These are phyloP conservation scores for Argya squamiceps DNA, from an alignment of 2,797 vertebrate genomes.

Conservation along the genomic window DNA sequence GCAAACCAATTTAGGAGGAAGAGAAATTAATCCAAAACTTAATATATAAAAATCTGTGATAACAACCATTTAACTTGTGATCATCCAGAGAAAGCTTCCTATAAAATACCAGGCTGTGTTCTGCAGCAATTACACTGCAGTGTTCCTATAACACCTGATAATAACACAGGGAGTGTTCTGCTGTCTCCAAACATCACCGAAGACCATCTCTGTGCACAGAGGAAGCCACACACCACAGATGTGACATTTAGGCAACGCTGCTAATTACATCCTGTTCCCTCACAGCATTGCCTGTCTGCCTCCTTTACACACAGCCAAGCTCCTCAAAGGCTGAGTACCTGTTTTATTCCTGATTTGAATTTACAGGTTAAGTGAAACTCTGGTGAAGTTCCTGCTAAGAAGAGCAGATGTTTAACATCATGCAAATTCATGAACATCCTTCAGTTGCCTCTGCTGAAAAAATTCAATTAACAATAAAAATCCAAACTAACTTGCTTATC, in stretches of 20 bases:
- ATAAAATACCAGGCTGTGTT: not conserved
- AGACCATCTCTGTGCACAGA: not conserved
- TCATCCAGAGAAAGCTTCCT: not conserved
- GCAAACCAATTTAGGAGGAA: not conserved
- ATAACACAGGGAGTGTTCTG: not conserved
- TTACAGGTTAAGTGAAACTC: slow-evolving; percentile 35
- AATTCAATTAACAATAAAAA: slow-evolving; percentile 77
- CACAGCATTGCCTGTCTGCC: not conserved
- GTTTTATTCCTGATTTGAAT: slow-evolving; percentile 26
- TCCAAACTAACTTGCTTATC: slow-evolving; percentile 62
- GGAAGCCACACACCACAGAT: not conserved
- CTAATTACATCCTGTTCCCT: not conserved
- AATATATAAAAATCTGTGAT: not conserved
- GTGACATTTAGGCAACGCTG: not conserved
- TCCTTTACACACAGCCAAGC: not conserved
- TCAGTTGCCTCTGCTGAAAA: slow-evolving; percentile 55
- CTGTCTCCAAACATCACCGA: not conserved
- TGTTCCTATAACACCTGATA: not conserved
- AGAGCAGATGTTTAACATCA: slow-evolving; percentile 73
- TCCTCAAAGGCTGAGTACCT: not conserved
- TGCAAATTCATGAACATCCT: slow-evolving; percentile 65
- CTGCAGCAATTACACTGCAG: not conserved
- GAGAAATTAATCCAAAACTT: not conserved
- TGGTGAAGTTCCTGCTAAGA: slow-evolving; percentile 28
- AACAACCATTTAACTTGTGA: not conserved